These are phyloP conservation scores for Mormyrops attenuatus DNA, from an alignment of 2,797 vertebrate species.

Conservation along the genomic window DNA sequence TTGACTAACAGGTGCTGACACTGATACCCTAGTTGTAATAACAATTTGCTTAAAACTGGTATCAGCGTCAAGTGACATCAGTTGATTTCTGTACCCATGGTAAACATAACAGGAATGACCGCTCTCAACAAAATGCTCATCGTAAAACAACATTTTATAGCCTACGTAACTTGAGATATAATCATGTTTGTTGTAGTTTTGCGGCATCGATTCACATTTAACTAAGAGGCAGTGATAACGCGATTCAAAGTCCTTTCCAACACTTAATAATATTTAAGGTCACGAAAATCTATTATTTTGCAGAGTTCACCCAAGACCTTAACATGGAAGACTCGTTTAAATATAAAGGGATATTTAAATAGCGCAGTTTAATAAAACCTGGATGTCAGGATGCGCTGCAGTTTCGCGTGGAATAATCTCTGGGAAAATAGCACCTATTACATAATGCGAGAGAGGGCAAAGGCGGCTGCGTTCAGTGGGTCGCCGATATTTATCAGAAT, in stretches of 20 bases:
- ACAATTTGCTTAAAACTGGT: neutral
- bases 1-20: neutral
- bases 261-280: neutral
- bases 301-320: neutral
- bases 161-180: neutral
- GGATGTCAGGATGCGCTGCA: slow-evolving; percentile 2
- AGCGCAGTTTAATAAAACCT: slow-evolving; percentile 32
- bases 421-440: slow-evolving; percentile 17
- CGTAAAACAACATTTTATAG: neutral
- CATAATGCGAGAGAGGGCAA: neutral
- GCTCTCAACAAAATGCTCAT: neutral
- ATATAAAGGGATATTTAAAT: slow-evolving; percentile 30
- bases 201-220: too few species aligned
- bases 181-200: neutral
- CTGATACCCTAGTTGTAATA: neutral
- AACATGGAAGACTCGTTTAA: neutral
- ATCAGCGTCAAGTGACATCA: neutral
- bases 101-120: neutral
- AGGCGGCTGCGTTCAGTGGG: neutral
- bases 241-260: neutral
- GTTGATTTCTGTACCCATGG: neutral
- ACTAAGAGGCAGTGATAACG: neutral
- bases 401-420: slow-evolving; percentile 29
- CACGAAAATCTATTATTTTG: neutral
- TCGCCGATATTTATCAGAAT: neutral